Evolutionary conservation across 2,888 invertebrate species (phyloP).

Genomic region (Corbicula japonica): DNA sequence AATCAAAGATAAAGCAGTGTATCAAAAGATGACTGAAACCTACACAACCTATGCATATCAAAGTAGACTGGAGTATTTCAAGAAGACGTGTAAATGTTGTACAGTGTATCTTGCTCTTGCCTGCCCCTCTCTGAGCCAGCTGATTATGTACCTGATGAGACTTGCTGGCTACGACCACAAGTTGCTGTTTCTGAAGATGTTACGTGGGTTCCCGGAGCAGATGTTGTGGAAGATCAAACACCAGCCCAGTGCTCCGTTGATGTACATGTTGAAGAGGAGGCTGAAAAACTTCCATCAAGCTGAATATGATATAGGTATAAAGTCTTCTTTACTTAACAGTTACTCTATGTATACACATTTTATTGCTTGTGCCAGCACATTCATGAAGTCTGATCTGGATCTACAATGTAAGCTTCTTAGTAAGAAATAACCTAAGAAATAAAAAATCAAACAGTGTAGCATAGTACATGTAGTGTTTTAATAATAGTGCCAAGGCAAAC

Average conservation of each 20-base stretch:
- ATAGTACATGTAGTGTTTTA: no score
- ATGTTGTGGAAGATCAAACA: constrained; percentile 81
- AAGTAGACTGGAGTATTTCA: constrained; percentile 78
- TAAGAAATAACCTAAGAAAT: no score
- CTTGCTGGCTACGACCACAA: constrained; percentile 79
- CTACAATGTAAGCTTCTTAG: no score
- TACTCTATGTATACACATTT: no score
- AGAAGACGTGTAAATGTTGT: constrained; percentile 84
- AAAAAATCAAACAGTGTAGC: no score
- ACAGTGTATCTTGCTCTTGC: constrained; percentile 79
- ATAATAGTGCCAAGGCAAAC: no score
- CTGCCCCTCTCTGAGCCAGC: constrained; percentile 77
- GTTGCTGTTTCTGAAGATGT: constrained; percentile 76
- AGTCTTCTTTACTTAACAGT: no score
- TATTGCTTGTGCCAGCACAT: no score
- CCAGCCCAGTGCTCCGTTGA: constrained; percentile 83
- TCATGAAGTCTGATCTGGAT: no score
- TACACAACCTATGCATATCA: constrained; percentile 80
- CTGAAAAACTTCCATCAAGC: constrained; percentile 72
- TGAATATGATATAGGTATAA: constrained; percentile 71
- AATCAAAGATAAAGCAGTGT: constrained; percentile 77
- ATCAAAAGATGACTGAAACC: constrained; percentile 76
- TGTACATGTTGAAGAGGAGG: constrained; percentile 80
- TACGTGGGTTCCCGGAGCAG: constrained; percentile 85
- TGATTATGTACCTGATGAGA: constrained; percentile 71